These are phyloP conservation scores for Hemibagrus wyckioides DNA, from an alignment of 2,113 vertebrate species.

Conservation along the genomic window DNA sequence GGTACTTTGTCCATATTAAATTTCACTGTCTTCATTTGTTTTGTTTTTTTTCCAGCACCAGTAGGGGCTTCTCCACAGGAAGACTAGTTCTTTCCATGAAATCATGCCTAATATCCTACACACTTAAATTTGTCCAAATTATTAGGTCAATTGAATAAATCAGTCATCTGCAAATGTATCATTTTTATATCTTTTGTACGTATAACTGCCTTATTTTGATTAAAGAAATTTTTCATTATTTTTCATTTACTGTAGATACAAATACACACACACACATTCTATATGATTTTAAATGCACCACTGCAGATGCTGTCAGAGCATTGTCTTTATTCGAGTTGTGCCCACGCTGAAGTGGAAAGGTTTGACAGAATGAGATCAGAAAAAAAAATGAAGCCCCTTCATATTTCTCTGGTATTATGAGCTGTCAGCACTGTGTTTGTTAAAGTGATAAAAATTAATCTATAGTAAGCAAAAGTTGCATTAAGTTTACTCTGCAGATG, in stretches of 20 bases:
- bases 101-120: background rate
- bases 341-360: background rate
- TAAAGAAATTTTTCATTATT: no score
- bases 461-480: slow-evolving; percentile 66
- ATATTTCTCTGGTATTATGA: slow-evolving; percentile 51
- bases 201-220: no score
- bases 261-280: background rate
- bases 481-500: slow-evolving; percentile 69
- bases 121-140: background rate
- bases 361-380: slow-evolving; percentile 73
- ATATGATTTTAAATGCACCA: background rate
- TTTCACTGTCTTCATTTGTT: slow-evolving; percentile 68
- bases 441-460: slow-evolving; percentile 63
- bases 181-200: background rate
- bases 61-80: background rate
- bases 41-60: slow-evolving; percentile 62
- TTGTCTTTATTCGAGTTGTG: background rate
- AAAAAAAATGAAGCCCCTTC: slow-evolving; percentile 45
- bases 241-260: background rate
- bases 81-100: background rate
- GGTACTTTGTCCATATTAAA: slow-evolving; percentile 60
- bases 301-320: background rate
- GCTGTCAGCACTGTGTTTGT: slow-evolving; percentile 67
- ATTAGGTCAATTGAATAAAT: background rate
- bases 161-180: background rate